Conservation (phyloP, 2,888 invertebrate species). For the Tribolium freemani region DNA sequence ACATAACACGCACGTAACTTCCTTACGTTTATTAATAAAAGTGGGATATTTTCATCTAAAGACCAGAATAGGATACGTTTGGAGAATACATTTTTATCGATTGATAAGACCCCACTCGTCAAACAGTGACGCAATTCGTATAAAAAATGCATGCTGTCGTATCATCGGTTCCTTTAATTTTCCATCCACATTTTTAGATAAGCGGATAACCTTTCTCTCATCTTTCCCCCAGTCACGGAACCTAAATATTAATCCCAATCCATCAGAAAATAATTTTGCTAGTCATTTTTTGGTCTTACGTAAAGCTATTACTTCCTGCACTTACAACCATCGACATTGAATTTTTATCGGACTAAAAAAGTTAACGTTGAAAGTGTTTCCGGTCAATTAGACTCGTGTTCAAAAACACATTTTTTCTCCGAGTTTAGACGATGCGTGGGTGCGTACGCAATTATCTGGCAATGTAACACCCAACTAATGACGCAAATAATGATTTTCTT, state of each 20-base stretch:
- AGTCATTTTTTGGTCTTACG: neutral
- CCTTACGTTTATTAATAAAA: no score
- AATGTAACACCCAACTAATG: neutral
- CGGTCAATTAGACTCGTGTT: constrained; percentile 23
- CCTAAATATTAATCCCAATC: neutral
- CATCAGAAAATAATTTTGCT: neutral
- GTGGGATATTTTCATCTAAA: no score
- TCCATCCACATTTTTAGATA: neutral
- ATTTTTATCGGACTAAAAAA: constrained; percentile 5
- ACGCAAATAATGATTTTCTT: neutral
- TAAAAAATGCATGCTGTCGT: no score
- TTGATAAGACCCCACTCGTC: neutral
- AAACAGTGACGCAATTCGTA: neutral
- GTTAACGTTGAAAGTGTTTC: constrained; percentile 16
- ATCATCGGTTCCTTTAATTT: neutral
- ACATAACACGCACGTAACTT: no score
- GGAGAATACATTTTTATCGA: neutral
- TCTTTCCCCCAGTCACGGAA: neutral
- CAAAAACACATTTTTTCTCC: constrained; percentile 11
- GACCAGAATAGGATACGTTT: neutral
- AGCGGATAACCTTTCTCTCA: no score
- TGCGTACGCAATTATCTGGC: constrained; percentile 24
- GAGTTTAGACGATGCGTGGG: constrained; percentile 19
- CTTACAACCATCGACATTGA: constrained; percentile 11
- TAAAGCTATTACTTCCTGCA: constrained; percentile 25